A percentile compares a stretch with the other conserved stretches of the same genome.
These are phyloP conservation scores for Heliconius congener DNA, from an alignment of 1,140 invertebrate species.

Conservation along the genomic window DNA sequence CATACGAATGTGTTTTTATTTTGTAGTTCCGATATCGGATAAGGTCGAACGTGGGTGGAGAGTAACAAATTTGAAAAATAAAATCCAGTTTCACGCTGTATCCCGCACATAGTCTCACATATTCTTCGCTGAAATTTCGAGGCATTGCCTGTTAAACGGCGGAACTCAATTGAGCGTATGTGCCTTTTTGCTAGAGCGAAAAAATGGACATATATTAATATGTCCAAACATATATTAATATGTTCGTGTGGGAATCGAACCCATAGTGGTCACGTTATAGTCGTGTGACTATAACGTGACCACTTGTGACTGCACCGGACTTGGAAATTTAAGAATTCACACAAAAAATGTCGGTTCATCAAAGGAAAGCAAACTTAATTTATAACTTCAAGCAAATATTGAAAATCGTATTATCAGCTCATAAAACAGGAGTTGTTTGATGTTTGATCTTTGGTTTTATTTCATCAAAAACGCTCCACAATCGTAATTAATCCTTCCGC, in stretches of 20 bases:
- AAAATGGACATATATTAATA: too few species aligned
- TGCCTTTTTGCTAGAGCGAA: too few species aligned
- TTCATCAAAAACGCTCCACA: conserved; percentile 1
- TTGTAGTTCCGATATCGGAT: background rate
- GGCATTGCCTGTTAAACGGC: too few species aligned
- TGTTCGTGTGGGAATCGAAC: too few species aligned
- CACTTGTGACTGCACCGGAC: too few species aligned
- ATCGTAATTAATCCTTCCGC: conserved; percentile 49
- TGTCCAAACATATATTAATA: too few species aligned
- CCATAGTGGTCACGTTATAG: too few species aligned
- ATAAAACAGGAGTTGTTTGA: conserved; percentile 9
- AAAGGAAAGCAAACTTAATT: background rate
- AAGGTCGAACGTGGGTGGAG: background rate
- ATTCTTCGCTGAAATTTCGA: too few species aligned
- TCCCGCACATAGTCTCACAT: too few species aligned
- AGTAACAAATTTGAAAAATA: background rate
- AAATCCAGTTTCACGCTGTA: too few species aligned
- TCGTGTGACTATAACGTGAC: too few species aligned
- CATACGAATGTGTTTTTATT: conserved; percentile 18
- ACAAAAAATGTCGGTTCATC: background rate
- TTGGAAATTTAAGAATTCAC: background rate
- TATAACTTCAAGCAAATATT: background rate
- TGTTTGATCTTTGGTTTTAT: conserved; percentile 22
- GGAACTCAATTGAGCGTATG: too few species aligned
- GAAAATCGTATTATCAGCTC: background rate